Base-by-base conservation (phyloP, 2,888 invertebrate genomes). In the Linnaemya tessellans region DNA sequence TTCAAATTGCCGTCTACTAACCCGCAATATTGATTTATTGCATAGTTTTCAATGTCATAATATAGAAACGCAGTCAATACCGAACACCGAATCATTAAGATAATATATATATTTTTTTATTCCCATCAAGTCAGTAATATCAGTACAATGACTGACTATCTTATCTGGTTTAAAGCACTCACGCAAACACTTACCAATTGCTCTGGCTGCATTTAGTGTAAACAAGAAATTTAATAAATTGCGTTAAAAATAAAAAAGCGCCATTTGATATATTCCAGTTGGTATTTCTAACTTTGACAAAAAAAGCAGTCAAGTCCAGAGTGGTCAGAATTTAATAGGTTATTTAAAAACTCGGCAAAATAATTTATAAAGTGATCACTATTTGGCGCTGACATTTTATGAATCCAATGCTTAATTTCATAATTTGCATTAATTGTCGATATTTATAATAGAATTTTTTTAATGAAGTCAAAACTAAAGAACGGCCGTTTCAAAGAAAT, bases 21-120 rank as follows among this genome's bases (percentile, higher is more conserved):
- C 9, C 2, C 51, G 22, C 11, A 58, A 58, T n/a, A 30, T 58
- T 58, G n/a, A 58, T 58, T 58, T 58, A 30, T n/a, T 58, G 7
- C 30, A 25, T 22, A 20, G 20, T 43, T 43, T 43, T n/a, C 43
- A 64, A 43, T 64, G 64, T 22, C 62, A 62, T 20, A 11, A 41
- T 13, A 20, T 13, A 41, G 13, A 41, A 62, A 13, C 3, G 13
- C 20, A 20, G 8, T 3, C n/a, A 20, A 41, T 22, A 62, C 20
- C n/a, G n/a, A n/a, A 7, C n/a, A 58, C 9, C n/a, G 15, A n/a
- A 11, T 60, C 22, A 38, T 38, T 38, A 10, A 3, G 10, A 11
- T 38, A 38, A 60, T 20, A 60, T 38, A n/a, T n/a, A n/a, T n/a
- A n/a, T n/a, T n/a, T n/a, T 38, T 18, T 4, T 4, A 18, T 60